These are phyloP conservation scores for Schrankia costaestrigalis DNA, from an alignment of 2,888 invertebrate species.

Conservation along the genomic window DNA sequence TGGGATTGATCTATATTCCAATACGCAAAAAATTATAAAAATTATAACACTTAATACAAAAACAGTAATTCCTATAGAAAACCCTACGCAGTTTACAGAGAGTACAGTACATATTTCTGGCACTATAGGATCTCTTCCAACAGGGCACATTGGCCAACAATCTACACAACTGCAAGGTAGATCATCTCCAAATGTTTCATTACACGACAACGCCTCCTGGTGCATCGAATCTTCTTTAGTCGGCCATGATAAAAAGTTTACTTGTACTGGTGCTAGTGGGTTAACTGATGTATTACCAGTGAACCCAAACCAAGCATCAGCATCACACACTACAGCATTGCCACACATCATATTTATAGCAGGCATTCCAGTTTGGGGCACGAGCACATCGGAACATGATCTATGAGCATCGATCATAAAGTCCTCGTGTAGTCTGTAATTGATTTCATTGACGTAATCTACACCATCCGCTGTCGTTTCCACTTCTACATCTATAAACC, in stretches of 20 bases:
- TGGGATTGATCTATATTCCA: conserved; percentile 32
- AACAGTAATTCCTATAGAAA: conserved; percentile 81
- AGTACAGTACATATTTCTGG: conserved; percentile 78
- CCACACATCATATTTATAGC: conserved; percentile 92
- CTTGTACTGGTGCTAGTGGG: conserved; percentile 82
- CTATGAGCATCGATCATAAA: conserved; percentile 85
- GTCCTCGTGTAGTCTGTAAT: conserved; percentile 76
- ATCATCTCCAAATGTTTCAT: conserved; percentile 77
- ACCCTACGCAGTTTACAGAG: conserved; percentile 82
- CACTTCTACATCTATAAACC: conserved; percentile 49
- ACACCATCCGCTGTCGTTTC: conserved; percentile 30
- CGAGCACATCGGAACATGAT: conserved; percentile 89
- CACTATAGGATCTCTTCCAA: conserved; percentile 60
- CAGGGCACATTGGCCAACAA: conserved; percentile 83
- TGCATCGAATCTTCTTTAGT: conserved; percentile 67
- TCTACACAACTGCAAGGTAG: conserved; percentile 89
- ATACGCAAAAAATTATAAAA: conserved; percentile 49
- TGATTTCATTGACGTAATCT: conserved; percentile 68
- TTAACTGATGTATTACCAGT: conserved; percentile 80
- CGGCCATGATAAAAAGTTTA: conserved; percentile 76
- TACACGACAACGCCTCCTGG: conserved; percentile 75
- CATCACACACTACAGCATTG: conserved; percentile 83
- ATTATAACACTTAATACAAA: conserved; percentile 61
- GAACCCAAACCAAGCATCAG: conserved; percentile 83
- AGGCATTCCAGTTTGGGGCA: conserved; percentile 87